These are phyloP conservation scores for Odontocerum albicorne DNA, from an alignment of 2,888 invertebrate species.

Conservation along the genomic window DNA sequence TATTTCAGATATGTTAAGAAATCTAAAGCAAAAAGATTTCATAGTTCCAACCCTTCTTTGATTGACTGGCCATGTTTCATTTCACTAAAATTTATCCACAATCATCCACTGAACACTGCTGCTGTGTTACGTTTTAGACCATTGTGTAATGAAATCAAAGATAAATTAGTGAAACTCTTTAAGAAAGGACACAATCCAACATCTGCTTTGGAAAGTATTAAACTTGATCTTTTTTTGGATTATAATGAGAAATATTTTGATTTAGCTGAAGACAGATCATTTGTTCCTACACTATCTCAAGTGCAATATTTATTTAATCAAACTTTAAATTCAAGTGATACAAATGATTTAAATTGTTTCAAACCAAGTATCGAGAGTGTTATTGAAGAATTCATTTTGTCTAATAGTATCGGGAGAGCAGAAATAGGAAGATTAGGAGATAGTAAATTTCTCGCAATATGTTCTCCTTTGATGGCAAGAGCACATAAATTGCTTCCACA, in stretches of 20 bases:
- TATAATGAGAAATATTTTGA: slow-evolving; percentile 31
- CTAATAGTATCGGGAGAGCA: slow-evolving; percentile 18
- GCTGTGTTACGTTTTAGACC: slow-evolving; percentile 30
- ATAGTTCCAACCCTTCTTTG: slow-evolving; percentile 17
- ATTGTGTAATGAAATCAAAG: slow-evolving; percentile 27
- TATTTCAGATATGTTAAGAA: slow-evolving; percentile 28
- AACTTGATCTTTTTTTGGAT: slow-evolving; percentile 30
- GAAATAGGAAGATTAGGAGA: slow-evolving; percentile 26
- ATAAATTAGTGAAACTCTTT: slow-evolving; percentile 25
- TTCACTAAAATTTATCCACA: slow-evolving; percentile 28
- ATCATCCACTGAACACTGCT: slow-evolving; percentile 28
- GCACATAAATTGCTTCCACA: slow-evolving; percentile 28
- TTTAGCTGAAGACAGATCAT: slow-evolving; percentile 28
- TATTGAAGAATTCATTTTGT: slow-evolving; percentile 25
- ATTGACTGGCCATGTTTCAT: slow-evolving; percentile 32
- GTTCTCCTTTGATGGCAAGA: slow-evolving; percentile 28
- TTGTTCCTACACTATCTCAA: slow-evolving; percentile 27
- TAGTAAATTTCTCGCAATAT: slow-evolving; percentile 26
- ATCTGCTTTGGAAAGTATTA: slow-evolving; percentile 30
- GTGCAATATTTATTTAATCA: slow-evolving; percentile 30
- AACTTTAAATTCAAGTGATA: slow-evolving; percentile 20
- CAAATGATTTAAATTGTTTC: slow-evolving; percentile 15
- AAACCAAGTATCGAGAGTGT: slow-evolving; percentile 22
- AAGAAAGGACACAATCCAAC: slow-evolving; percentile 29
- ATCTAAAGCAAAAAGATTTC: slow-evolving; percentile 22